These are phyloP conservation scores for Ctenosaura bakeri DNA, from an alignment of 2,797 vertebrate species.

Conservation along the genomic window DNA sequence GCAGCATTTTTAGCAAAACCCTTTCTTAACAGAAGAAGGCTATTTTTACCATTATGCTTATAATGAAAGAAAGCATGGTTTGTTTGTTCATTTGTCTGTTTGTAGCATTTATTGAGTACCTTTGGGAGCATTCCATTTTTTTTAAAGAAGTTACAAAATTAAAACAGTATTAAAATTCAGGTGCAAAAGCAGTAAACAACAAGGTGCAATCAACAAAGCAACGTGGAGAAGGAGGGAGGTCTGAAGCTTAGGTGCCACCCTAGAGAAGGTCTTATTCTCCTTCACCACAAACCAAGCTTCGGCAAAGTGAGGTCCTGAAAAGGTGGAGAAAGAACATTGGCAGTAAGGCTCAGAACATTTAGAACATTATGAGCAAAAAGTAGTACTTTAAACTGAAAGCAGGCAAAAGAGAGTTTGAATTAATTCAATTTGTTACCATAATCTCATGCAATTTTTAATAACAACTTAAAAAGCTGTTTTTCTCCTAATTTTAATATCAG, in stretches of 20 bases:
- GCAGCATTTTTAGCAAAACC: conserved; percentile 36
- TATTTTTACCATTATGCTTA: conserved; percentile 34
- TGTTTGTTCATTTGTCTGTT: neutral
- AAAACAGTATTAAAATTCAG: conserved; percentile 4
- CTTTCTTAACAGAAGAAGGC: neutral
- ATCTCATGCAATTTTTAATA: neutral
- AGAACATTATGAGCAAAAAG: too few relatives aligned
- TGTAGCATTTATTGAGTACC: neutral
- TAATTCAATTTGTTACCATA: neutral
- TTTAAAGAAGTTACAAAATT: neutral
- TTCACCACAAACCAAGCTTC: neutral
- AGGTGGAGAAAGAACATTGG: neutral
- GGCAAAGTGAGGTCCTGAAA: neutral
- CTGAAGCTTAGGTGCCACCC: neutral
- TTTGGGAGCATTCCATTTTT: neutral
- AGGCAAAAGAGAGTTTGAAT: neutral
- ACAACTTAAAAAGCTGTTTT: neutral
- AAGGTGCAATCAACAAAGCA: neutral
- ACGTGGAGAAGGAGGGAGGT: neutral
- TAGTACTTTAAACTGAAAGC: neutral
- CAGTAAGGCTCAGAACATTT: too few relatives aligned
- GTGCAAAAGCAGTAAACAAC: neutral
- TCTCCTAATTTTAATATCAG: too few relatives aligned
- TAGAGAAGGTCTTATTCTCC: neutral
- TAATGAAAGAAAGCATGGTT: neutral